Base-by-base conservation (phyloP, 1,140 invertebrate species). In the Oryctes rhinoceros region DNA sequence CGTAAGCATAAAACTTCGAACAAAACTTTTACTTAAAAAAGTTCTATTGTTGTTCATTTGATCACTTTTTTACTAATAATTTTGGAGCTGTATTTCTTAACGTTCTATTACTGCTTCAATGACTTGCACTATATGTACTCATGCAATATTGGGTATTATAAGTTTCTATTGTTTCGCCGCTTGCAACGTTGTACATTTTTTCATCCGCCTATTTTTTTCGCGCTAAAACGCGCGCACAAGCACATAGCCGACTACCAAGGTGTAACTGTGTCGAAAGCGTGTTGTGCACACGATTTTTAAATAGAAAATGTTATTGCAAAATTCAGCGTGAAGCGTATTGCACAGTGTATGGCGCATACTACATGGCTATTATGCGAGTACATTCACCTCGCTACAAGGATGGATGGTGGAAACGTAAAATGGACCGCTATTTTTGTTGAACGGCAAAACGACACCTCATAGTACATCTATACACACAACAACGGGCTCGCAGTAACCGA, bases 231-330 rank as follows among this genome's bases (percentile, higher is more conserved):
- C 15, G 5, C 15, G 53, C 53, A 62, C 53, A 62, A 6, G 13
- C 53, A 30, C 24, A 30, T 30, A 30, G 53, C 13, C 53, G 7
- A 62, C 15, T 53, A 75, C 53, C 76, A 62, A 30, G 24, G 24
- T 30, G 24, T 30, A 30, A 30, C 24, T 30, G 24, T 76, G 79
- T 59, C 65, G 20, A 67, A 67, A 20, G 9, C n/a, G n/a, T 18
- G 20, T 20, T 20, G 7, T 13, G 20, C 20, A 67, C n/a, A 67
- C 65, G 65, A 81, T 81, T 81, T 81, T 81, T 81, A 81, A 81
- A 79, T 81, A 81, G 80, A 81, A 81, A 81, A 75, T 81, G 78
- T 81, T 81, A 81, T 81, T 81, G 80, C 80, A 81, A 81, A 81
- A 81, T 81, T 79, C 80, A 81, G 78, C 80, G 75, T 77, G 65